These are phyloP conservation scores for Phocides pigmalion DNA, from an alignment of 1,140 invertebrate species.

Conservation along the genomic window DNA sequence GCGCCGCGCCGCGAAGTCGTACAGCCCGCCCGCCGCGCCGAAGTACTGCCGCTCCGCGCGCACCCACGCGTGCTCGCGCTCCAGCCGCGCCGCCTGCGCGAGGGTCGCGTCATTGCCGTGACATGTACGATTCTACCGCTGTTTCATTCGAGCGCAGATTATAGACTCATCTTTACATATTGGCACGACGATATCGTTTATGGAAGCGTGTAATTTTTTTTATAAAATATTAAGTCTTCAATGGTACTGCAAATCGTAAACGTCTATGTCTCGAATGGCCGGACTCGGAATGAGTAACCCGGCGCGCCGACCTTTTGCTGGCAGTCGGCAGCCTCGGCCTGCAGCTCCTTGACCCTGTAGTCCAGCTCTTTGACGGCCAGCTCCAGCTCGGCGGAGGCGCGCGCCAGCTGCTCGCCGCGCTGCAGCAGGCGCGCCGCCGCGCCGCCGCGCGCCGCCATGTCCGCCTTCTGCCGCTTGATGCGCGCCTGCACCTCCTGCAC, in stretches of 20 bases:
- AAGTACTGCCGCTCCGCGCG: constrained; percentile 91
- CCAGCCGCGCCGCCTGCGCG: constrained; percentile 61
- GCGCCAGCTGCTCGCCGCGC: constrained; percentile 88
- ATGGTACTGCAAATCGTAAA: too few relatives aligned
- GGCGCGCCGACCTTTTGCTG: constrained; percentile 55
- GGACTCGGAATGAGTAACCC: too few relatives aligned
- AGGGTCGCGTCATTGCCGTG: too few relatives aligned
- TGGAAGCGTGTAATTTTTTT: too few relatives aligned
- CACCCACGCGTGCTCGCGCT: constrained; percentile 88
- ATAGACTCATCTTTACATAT: too few relatives aligned
- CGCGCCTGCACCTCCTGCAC: constrained; percentile 85
- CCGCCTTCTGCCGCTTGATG: constrained; percentile 90
- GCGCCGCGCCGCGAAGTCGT: constrained; percentile 85
- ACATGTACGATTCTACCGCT: too few relatives aligned
- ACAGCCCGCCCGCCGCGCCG: constrained; percentile 87
- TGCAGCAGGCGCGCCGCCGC: constrained; percentile 87
- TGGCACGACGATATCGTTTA: too few relatives aligned
- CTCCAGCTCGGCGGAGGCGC: constrained; percentile 87
- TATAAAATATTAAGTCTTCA: too few relatives aligned
- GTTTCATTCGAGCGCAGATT: too few relatives aligned
- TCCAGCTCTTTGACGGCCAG: constrained; percentile 92
- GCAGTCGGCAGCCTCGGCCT: constrained; percentile 75
- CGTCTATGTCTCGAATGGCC: too few relatives aligned
- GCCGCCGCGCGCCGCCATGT: constrained; percentile 89
- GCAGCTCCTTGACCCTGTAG: constrained; percentile 87